phyloP scores from a whole-genome alignment of 2,888 invertebrate genomes.

The Drosophila sordidapex region DNA sequence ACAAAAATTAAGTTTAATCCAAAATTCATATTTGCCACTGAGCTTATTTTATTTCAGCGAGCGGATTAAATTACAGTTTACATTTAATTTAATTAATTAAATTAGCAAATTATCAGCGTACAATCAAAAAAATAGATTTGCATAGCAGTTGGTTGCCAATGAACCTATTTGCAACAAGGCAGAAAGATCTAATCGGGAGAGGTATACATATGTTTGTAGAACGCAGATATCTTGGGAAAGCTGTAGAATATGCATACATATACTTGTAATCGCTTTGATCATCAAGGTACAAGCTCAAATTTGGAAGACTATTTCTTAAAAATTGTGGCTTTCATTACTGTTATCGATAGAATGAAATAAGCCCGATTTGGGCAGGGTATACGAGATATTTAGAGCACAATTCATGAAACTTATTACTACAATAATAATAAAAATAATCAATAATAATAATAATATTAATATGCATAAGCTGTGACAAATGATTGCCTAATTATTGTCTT shows the following conservation, averaged over 20 bases:
- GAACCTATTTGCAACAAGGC: background rate
- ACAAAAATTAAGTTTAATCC: background rate
- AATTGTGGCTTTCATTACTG: background rate
- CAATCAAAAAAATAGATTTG: background rate
- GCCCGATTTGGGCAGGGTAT: background rate
- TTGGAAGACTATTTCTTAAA: background rate
- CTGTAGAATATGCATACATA: too few relatives aligned
- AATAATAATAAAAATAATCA: too few relatives aligned
- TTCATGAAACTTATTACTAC: too few relatives aligned
- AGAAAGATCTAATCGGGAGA: background rate
- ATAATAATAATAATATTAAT: too few relatives aligned
- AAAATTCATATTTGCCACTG: background rate
- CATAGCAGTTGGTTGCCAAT: background rate
- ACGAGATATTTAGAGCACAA: too few relatives aligned
- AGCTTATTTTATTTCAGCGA: background rate
- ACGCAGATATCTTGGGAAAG: background rate
- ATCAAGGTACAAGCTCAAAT: too few relatives aligned
- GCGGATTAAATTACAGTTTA: background rate
- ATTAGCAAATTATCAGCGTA: background rate
- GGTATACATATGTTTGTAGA: rapidly evolving
- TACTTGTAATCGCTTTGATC: too few relatives aligned
- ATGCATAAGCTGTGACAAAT: too few relatives aligned
- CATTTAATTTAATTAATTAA: background rate
- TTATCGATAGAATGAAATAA: background rate
- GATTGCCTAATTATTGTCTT: too few relatives aligned